These are phyloP conservation scores for Bellardia bayeri DNA, from an alignment of 2,888 invertebrate species.

Conservation along the genomic window DNA sequence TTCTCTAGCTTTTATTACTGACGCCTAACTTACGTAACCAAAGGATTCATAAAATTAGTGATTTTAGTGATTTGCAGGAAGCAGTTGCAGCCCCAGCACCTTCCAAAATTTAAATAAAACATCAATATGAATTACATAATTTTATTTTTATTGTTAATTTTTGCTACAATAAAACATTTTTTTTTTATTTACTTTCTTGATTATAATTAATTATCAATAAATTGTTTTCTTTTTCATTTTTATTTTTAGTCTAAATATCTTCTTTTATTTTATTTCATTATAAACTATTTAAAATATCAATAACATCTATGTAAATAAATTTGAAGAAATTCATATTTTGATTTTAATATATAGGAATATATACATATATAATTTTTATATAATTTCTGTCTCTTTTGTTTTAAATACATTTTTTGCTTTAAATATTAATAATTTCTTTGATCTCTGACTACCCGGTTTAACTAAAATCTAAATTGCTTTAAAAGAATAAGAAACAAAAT, in stretches of 20 bases:
- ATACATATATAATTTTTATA: slow-evolving; percentile 21
- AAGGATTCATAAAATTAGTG: too few relatives aligned
- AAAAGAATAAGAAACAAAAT: slow-evolving; percentile 44
- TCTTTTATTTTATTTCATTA: slow-evolving; percentile 36
- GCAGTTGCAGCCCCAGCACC: too few relatives aligned
- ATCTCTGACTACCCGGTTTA: slow-evolving; percentile 54
- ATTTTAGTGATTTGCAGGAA: too few relatives aligned
- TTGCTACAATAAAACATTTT: slow-evolving; percentile 64
- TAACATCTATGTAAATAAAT: slow-evolving; percentile 70
- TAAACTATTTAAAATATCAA: slow-evolving; percentile 71
- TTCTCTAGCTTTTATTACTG: too few relatives aligned
- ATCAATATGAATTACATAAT: slow-evolving; percentile 1
- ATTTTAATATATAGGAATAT: slow-evolving; percentile 11
- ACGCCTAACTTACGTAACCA: too few relatives aligned
- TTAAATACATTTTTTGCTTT: slow-evolving; percentile 20
- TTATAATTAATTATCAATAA: slow-evolving; percentile 47
- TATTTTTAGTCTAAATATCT: slow-evolving; percentile 59
- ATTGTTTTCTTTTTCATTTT: slow-evolving; percentile 31
- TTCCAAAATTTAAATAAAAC: background rate
- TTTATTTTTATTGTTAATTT: slow-evolving; percentile 35
- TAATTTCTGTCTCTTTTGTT: slow-evolving; percentile 14
- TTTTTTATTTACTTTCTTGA: slow-evolving; percentile 22
- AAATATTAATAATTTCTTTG: slow-evolving; percentile 43
- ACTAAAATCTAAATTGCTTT: slow-evolving; percentile 35
- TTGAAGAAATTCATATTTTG: slow-evolving; percentile 52